These are phyloP conservation scores for Melanchra persicariae DNA, from an alignment of 2,888 invertebrate species.

Conservation along the genomic window DNA sequence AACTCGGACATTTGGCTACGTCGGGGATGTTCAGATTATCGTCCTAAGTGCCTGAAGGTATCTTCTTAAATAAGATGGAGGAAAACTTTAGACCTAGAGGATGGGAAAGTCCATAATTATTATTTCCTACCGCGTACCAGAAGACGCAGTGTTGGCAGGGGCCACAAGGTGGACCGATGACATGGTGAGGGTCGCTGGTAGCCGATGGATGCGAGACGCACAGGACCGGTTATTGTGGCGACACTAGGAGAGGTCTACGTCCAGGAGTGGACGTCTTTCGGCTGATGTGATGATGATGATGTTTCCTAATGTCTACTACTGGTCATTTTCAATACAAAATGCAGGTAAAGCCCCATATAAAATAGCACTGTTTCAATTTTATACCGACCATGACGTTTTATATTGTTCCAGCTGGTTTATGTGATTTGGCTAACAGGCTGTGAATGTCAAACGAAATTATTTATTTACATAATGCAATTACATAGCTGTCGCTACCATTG, in stretches of 20 bases:
- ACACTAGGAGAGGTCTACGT: no score
- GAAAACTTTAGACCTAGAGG: no score
- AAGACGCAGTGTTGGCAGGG: no score
- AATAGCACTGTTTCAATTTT: neutral
- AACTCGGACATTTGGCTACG: no score
- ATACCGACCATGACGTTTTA: neutral
- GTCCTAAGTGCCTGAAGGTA: neutral
- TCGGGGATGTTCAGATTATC: neutral
- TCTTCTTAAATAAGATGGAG: neutral
- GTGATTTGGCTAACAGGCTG: conserved; percentile 31
- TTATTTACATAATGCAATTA: conserved; percentile 57
- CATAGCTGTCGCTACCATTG: conserved; percentile 46
- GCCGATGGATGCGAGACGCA: no score
- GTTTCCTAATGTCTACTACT: neutral
- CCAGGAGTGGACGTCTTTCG: no score
- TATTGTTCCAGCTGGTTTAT: conserved; percentile 41
- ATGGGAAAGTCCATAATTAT: no score
- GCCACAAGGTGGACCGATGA: no score
- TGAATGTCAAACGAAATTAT: conserved; percentile 45
- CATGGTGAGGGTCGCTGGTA: no score
- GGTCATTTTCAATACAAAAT: neutral
- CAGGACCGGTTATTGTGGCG: no score
- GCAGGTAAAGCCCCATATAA: neutral
- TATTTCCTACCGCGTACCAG: no score
- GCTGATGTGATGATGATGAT: no score